A percentile compares a stretch with the other conserved stretches of the same genome.
These are phyloP conservation scores for Campylomormyrus numenius DNA, from an alignment of 2,113 vertebrate genomes.

Conservation along the genomic window DNA sequence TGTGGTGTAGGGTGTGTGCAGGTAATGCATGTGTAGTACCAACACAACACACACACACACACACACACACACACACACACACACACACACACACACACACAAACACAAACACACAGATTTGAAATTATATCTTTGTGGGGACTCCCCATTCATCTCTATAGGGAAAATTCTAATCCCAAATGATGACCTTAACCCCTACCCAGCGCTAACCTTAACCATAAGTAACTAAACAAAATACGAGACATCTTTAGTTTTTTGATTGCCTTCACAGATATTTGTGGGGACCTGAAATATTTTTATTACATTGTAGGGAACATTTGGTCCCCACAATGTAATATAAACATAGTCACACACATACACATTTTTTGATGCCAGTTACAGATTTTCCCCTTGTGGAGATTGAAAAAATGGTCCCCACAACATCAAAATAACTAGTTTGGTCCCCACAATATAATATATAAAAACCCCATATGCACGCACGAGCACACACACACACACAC, in stretches of 20 bases:
- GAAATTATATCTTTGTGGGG: neutral
- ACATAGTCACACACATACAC: too few relatives aligned
- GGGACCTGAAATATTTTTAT: too few relatives aligned
- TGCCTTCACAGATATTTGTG: too few relatives aligned
- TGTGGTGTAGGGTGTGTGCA: constrained; percentile 25
- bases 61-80: neutral
- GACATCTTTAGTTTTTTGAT: too few relatives aligned
- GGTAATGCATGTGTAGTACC: constrained; percentile 7
- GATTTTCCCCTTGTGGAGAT: too few relatives aligned
- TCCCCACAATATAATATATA: neutral
- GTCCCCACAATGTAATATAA: too few relatives aligned
- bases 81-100: neutral
- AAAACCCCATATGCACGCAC: neutral
- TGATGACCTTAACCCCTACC: neutral
- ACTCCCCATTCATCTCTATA: neutral
- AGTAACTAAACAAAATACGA: neutral
- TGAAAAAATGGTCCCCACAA: too few relatives aligned
- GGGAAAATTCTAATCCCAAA: neutral
- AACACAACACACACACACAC: neutral
- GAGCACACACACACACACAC: neutral
- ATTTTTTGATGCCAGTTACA: too few relatives aligned
- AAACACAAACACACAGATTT: neutral
- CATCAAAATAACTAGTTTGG: too few relatives aligned
- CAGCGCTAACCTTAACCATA: neutral
- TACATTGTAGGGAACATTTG: too few relatives aligned